These are phyloP conservation scores for Grus americana DNA, from an alignment of 2,113 vertebrate genomes.

Conservation along the genomic window DNA sequence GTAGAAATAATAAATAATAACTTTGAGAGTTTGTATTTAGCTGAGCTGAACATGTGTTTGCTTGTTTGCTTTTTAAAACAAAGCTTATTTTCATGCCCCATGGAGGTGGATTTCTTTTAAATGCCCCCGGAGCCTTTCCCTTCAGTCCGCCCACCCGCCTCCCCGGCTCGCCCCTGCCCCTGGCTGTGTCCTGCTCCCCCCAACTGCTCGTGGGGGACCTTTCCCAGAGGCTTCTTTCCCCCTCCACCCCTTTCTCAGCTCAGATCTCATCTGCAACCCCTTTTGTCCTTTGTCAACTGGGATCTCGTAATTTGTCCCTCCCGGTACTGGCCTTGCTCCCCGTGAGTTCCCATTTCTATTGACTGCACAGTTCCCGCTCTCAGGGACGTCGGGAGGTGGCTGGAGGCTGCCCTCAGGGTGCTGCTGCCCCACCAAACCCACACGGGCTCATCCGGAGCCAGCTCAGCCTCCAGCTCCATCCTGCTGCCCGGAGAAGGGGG, in stretches of 20 bases:
- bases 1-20: slow-evolving; percentile 62
- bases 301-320: not conserved
- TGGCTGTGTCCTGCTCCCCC: not conserved
- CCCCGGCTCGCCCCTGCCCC: not conserved
- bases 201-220: accelerated
- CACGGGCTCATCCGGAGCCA: not conserved
- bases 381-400: not conserved
- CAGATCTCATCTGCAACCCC: not conserved
- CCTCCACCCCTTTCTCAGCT: not conserved
- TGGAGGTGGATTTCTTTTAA: not conserved
- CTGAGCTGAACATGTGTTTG: slow-evolving; percentile 26
- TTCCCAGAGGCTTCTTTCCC: not conserved
- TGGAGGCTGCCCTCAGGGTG: not conserved
- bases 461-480: not conserved
- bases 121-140: not conserved
- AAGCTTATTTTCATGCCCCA: slow-evolving; percentile 18
- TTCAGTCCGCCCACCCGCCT: not conserved
- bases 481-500: not conserved
- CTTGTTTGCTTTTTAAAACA: slow-evolving; percentile 50
- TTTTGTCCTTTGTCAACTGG: not conserved
- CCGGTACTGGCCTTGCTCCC: not conserved
- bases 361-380: not conserved
- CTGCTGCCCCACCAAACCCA: not conserved
- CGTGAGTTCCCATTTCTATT: not conserved
- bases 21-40: not conserved